phyloP scores from a whole-genome alignment of 2,797 vertebrate genomes.

The Brachyalestes nurse region DNA sequence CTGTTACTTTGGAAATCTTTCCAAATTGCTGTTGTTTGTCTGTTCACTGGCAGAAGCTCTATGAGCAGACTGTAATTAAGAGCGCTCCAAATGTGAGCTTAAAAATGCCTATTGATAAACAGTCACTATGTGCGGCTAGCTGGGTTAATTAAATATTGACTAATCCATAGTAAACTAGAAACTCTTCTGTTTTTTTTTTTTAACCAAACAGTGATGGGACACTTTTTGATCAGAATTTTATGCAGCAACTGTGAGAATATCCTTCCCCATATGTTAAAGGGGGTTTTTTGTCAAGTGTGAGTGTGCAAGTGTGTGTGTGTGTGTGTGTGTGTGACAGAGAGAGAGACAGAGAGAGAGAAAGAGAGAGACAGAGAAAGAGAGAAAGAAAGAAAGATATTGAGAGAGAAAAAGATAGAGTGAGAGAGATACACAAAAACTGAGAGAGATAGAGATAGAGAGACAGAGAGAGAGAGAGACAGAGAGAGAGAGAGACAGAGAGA shows the following conservation, averaged over 20 bases:
- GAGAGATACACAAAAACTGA: fast-evolving
- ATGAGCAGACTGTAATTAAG: conserved; percentile 77
- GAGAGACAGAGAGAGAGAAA: too few relatives aligned
- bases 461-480: too few relatives aligned
- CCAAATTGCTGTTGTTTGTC: conserved; percentile 62
- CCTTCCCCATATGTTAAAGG: conserved; percentile 48
- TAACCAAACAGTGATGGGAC: conserved; percentile 56
- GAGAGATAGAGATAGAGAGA: too few relatives aligned
- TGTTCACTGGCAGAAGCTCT: conserved; percentile 60
- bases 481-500: too few relatives aligned
- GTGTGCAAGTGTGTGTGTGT: conserved; percentile 28
- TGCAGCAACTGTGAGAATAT: conserved; percentile 58
- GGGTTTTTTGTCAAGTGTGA: not conserved
- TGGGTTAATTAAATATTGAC: conserved; percentile 82
- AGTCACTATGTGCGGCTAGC: conserved; percentile 66
- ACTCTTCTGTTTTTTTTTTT: conserved; percentile 61
- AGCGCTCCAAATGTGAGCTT: conserved; percentile 65
- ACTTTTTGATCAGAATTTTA: conserved; percentile 66
- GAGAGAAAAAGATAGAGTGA: fast-evolving
- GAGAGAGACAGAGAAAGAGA: too few relatives aligned
- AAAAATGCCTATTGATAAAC: conserved; percentile 78
- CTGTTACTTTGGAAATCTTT: conserved; percentile 52
- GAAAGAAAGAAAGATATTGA: too few relatives aligned
- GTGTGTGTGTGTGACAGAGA: conserved; percentile 13
- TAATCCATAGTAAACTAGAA: conserved; percentile 64